Evolutionary conservation across 2,113 vertebrate species (phyloP).

Genomic region (Colinus virginianus): DNA sequence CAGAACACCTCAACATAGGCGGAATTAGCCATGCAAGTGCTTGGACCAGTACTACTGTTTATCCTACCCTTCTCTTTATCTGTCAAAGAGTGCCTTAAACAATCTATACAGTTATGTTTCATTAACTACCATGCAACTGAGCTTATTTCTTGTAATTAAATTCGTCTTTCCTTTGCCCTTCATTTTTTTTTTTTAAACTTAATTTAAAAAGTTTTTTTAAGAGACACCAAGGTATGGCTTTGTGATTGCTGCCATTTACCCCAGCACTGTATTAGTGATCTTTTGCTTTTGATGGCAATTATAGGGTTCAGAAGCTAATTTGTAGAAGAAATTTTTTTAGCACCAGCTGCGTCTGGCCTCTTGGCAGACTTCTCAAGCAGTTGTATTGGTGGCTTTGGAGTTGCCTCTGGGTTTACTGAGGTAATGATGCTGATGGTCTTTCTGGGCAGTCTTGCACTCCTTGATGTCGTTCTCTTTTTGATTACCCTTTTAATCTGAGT

Average conservation of each 20-base stretch:
- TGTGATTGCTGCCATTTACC: neutral
- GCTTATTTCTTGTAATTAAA: constrained; percentile 26
- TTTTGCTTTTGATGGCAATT: constrained; percentile 26
- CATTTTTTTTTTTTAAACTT: neutral
- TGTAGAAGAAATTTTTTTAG: constrained; percentile 9
- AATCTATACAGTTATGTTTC: constrained; percentile 18
- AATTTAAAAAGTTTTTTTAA: neutral
- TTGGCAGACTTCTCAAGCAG: constrained; percentile 31
- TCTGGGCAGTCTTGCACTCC: constrained; percentile 32
- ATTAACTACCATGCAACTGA: constrained; percentile 9
- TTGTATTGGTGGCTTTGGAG: constrained; percentile 40
- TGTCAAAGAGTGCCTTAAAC: neutral
- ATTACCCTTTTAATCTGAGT: constrained; percentile 52
- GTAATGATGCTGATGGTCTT: constrained; percentile 5
- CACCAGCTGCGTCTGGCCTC: constrained; percentile 25
- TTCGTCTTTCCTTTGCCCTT: neutral
- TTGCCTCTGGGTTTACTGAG: constrained; percentile 22
- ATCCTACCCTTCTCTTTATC: neutral
- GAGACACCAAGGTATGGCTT: neutral
- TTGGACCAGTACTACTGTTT: neutral
- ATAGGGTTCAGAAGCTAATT: constrained; percentile 51
- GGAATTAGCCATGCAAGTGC: neutral
- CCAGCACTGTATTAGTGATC: neutral
- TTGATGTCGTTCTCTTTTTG: constrained; percentile 41
- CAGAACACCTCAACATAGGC: neutral